These are phyloP conservation scores for Hylia prasina DNA, from an alignment of 2,113 vertebrate genomes.

Conservation along the genomic window DNA sequence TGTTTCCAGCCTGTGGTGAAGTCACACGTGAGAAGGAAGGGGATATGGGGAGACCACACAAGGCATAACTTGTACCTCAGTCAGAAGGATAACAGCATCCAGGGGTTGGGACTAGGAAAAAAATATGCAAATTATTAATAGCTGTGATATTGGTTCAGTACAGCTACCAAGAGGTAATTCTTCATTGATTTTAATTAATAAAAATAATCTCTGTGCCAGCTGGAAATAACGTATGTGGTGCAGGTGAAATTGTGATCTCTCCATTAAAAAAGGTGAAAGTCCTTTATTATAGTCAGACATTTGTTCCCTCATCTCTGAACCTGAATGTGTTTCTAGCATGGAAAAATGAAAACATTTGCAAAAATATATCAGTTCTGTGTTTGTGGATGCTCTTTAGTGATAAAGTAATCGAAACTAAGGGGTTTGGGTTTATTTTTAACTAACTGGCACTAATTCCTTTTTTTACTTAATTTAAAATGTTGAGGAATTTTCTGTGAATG, in stretches of 20 bases:
- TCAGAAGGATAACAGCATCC: background rate
- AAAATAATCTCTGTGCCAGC: background rate
- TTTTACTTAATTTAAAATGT: background rate
- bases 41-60: background rate
- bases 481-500: background rate
- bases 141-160: background rate
- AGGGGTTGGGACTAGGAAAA: background rate
- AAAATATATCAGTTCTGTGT: background rate
- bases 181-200: background rate
- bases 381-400: background rate
- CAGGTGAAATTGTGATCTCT: background rate
- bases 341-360: background rate
- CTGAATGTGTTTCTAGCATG: background rate
- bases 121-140: background rate
- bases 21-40: background rate
- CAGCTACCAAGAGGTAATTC: background rate
- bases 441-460: background rate
- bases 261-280: background rate
- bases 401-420: background rate
- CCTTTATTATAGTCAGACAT: background rate
- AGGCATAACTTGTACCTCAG: background rate
- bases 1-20: background rate
- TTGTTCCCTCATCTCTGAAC: background rate
- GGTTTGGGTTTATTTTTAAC: background rate
- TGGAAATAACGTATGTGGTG: rapidly evolving